Conservation (phyloP, 2,888 invertebrate species). For the Leptopilina myrica region DNA sequence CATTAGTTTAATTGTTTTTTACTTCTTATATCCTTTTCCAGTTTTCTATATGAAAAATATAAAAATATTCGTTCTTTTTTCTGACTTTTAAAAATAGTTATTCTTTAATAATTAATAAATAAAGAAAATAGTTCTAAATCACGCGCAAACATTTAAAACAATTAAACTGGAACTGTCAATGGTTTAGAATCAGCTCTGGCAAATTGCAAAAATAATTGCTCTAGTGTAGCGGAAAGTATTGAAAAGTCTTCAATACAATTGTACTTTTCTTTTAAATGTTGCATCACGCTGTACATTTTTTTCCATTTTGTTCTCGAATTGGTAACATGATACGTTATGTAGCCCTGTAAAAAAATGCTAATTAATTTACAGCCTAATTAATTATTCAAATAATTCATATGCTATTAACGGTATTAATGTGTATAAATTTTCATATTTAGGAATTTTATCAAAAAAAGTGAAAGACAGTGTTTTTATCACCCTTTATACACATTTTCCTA, state of each 20-base stretch:
- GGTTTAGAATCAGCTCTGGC: slow-evolving; percentile 63
- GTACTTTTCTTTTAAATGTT: slow-evolving; percentile 64
- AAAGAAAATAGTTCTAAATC: not conserved
- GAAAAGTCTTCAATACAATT: slow-evolving; percentile 72
- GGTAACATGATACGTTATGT: slow-evolving; percentile 70
- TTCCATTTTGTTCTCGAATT: slow-evolving; percentile 68
- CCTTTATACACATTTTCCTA: no score
- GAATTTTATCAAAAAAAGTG: no score
- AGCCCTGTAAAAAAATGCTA: slow-evolving; percentile 60
- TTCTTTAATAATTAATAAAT: no score
- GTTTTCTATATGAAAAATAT: no score
- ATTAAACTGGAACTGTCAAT: not conserved
- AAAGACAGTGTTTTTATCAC: no score
- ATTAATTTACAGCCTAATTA: not conserved
- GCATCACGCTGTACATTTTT: slow-evolving; percentile 70
- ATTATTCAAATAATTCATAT: not conserved
- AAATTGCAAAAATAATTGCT: slow-evolving; percentile 73
- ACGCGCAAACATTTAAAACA: not conserved
- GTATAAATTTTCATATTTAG: no score
- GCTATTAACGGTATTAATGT: no score
- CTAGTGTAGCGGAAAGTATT: slow-evolving; percentile 72
- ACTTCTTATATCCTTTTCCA: no score
- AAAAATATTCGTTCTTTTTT: no score
- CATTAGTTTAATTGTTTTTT: no score
- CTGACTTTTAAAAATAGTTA: no score